Evolutionary conservation across 2,888 invertebrate genomes (phyloP).

Genomic region (Eupithecia pulchellata): DNA sequence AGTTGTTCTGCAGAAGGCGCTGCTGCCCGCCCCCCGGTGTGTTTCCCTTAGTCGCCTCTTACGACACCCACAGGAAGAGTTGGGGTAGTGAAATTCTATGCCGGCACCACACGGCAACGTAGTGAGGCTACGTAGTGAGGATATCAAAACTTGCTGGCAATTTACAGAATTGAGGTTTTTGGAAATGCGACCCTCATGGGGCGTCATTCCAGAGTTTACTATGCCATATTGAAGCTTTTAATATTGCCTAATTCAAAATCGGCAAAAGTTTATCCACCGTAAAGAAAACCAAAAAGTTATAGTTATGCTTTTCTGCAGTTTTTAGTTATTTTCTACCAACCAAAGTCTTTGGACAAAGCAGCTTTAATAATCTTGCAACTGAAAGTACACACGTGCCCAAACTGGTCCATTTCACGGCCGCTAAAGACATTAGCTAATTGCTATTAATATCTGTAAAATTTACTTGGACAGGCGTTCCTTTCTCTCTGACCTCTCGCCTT

Average conservation of each 20-base stretch:
- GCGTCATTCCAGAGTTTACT: too few relatives aligned
- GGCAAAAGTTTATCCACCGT: neutral
- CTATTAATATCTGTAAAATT: constrained; percentile 42
- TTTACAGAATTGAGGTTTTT: too few relatives aligned
- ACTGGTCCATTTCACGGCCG: constrained; percentile 41
- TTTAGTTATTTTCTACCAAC: neutral
- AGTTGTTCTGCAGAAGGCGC: too few relatives aligned
- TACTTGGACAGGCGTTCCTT: constrained; percentile 63
- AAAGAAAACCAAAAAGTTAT: neutral
- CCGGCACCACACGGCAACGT: too few relatives aligned
- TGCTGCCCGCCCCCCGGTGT: too few relatives aligned
- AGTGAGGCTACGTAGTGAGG: too few relatives aligned
- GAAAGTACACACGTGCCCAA: constrained; percentile 26
- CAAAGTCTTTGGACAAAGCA: neutral
- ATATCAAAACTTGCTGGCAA: too few relatives aligned
- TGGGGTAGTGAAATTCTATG: too few relatives aligned
- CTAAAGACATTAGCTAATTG: constrained; percentile 42
- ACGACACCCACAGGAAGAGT: too few relatives aligned
- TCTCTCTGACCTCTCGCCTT: constrained; percentile 82
- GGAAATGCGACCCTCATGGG: too few relatives aligned
- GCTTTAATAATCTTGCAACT: neutral
- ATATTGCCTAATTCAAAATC: neutral
- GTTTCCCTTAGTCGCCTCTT: too few relatives aligned
- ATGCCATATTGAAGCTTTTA: neutral
- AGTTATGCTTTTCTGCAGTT: neutral